A percentile compares a stretch with the other conserved stretches of the same genome.
phyloP scores from a whole-genome alignment of 2,113 vertebrate species.

The Loxodonta africana region DNA sequence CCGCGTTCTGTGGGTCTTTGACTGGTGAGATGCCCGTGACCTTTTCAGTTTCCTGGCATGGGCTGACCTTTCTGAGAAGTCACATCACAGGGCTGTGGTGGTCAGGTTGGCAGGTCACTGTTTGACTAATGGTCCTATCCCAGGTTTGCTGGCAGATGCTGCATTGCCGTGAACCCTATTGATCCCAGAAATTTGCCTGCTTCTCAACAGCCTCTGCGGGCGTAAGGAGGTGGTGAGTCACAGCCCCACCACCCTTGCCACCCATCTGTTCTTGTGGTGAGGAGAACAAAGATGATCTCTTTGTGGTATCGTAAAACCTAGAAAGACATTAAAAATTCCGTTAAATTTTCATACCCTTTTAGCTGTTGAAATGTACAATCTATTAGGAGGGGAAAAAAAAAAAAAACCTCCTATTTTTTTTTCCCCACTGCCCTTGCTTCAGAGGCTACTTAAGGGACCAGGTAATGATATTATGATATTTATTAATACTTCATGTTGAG shows the following conservation, averaged over 20 bases:
- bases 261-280: slow-evolving; percentile 83
- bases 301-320: slow-evolving; percentile 88
- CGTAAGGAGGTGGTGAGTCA: slow-evolving; percentile 70
- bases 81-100: slow-evolving; percentile 65
- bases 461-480: slow-evolving; percentile 87
- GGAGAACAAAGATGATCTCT: slow-evolving; percentile 82
- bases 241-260: slow-evolving; percentile 73
- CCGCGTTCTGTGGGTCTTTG: slow-evolving; percentile 46
- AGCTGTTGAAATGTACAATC: slow-evolving; percentile 74
- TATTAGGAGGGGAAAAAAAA: slow-evolving; percentile 77
- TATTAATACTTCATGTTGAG: slow-evolving; percentile 83
- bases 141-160: slow-evolving; percentile 72
- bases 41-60: slow-evolving; percentile 83
- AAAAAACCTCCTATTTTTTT: slow-evolving; percentile 77
- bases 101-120: slow-evolving; percentile 58
- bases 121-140: slow-evolving; percentile 78
- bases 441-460: slow-evolving; percentile 89
- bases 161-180: slow-evolving; percentile 78
- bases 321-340: slow-evolving; percentile 88
- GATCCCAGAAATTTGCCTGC: slow-evolving; percentile 82
- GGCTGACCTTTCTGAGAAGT: slow-evolving; percentile 83
- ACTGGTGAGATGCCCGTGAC: slow-evolving; percentile 64
- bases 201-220: slow-evolving; percentile 60
- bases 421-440: slow-evolving; percentile 80
- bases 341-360: slow-evolving; percentile 89